Conservation (phyloP, 1,140 invertebrate genomes). For the Drosophila virilis region DNA sequence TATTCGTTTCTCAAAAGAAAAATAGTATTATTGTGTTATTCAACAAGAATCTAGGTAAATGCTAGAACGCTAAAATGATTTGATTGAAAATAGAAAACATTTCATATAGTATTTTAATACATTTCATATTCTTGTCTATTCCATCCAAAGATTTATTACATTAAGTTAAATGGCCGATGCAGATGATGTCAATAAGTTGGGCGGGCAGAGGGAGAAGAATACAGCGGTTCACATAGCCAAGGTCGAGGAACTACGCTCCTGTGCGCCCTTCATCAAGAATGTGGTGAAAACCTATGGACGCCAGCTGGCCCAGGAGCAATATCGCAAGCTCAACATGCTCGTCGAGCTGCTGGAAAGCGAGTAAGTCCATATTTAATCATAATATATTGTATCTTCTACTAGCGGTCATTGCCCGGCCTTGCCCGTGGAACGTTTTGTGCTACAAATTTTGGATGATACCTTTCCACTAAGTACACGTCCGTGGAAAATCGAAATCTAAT, state of each 20-base stretch:
- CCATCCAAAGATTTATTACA: not conserved
- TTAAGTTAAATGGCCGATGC: conserved; percentile 21
- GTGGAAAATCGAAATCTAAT: too few relatives aligned
- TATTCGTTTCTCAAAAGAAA: too few relatives aligned
- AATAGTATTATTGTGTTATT: too few relatives aligned
- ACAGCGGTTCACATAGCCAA: conserved; percentile 7
- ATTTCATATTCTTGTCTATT: not conserved
- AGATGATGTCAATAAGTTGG: not conserved
- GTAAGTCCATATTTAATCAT: conserved; percentile 28
- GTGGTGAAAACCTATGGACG: conserved; percentile 16
- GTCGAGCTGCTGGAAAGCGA: conserved; percentile 34
- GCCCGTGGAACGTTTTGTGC: too few relatives aligned
- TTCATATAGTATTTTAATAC: not conserved
- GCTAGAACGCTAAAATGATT: too few relatives aligned
- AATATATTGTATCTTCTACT: too few relatives aligned
- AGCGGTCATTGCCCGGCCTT: too few relatives aligned
- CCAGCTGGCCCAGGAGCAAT: conserved; percentile 28
- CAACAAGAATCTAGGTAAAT: too few relatives aligned
- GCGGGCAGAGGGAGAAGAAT: not conserved
- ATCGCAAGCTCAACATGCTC: conserved; percentile 31
- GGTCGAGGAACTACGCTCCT: conserved; percentile 22
- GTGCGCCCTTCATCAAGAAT: conserved; percentile 44
- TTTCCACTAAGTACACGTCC: too few relatives aligned
- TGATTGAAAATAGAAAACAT: too few relatives aligned
- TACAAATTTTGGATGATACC: too few relatives aligned